Percentiles rank a stretch among this genome's conserved stretches.
phyloP scores from a whole-genome alignment of 2,888 invertebrate species.

The Thecophora atra region DNA sequence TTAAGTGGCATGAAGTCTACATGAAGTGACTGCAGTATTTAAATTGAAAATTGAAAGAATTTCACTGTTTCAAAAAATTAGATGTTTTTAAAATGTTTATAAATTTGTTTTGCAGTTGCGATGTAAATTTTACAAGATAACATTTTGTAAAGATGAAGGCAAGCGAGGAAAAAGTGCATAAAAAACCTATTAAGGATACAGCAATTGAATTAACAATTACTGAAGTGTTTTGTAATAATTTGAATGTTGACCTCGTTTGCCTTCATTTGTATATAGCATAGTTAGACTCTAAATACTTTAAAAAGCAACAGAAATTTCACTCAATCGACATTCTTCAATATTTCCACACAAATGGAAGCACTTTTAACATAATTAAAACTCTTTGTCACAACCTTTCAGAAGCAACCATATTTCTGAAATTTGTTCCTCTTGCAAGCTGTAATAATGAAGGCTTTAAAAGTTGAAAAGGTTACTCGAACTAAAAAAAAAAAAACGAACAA shows the following conservation, averaged over 20 bases:
- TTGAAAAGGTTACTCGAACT: slow-evolving; percentile 24
- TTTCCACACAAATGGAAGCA: slow-evolving; percentile 11
- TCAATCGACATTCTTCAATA: not conserved
- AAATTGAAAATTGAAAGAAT: slow-evolving; percentile 35
- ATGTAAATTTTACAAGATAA: not conserved
- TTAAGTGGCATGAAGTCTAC: not conserved
- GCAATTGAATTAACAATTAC: too few species aligned
- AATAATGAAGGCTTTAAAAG: not conserved
- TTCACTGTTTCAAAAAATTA: not conserved
- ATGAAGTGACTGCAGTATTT: slow-evolving; percentile 23
- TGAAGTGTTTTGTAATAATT: too few species aligned
- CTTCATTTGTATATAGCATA: too few species aligned
- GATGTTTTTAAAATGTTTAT: not conserved
- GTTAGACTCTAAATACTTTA: not conserved
- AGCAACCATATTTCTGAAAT: slow-evolving; percentile 24
- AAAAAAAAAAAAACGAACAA: slow-evolving; percentile 22
- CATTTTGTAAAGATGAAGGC: slow-evolving; percentile 26
- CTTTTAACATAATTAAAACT: slow-evolving; percentile 9
- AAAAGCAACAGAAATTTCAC: not conserved
- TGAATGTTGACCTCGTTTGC: too few species aligned
- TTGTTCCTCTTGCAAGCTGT: not conserved
- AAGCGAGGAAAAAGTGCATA: not conserved
- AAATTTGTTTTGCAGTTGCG: not conserved
- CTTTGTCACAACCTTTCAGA: not conserved
- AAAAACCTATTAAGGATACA: not conserved